These are phyloP conservation scores for Dermatemys mawii DNA, from an alignment of 2,113 vertebrate species.

Conservation along the genomic window DNA sequence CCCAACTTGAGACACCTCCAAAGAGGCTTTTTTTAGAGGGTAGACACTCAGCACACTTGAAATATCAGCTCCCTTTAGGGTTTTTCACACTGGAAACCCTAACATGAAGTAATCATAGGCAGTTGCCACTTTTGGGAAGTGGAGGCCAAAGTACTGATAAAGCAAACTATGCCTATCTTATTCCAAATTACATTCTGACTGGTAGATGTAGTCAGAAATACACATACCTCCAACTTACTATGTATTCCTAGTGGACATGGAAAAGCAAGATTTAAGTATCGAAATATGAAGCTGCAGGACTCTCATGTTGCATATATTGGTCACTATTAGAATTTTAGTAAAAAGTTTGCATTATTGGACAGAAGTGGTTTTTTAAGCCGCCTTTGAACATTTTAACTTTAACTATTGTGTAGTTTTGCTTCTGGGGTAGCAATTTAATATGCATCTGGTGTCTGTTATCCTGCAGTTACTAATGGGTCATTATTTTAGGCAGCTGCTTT, in stretches of 20 bases:
- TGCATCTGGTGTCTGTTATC: constrained; percentile 24
- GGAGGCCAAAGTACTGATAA: neutral
- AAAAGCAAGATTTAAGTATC: neutral
- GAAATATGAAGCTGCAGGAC: neutral
- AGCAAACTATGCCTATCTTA: neutral
- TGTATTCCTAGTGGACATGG: neutral
- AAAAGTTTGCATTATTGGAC: neutral
- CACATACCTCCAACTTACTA: neutral
- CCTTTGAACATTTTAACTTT: neutral
- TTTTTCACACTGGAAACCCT: neutral
- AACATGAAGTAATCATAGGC: neutral
- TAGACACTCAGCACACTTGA: neutral
- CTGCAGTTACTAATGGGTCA: constrained; percentile 27
- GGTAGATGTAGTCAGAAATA: neutral
- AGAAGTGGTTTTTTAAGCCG: neutral
- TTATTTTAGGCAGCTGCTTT: constrained; percentile 50
- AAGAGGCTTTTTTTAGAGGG: neutral
- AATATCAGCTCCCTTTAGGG: neutral
- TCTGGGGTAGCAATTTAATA: constrained; percentile 4
- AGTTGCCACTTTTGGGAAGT: neutral
- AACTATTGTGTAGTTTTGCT: neutral
- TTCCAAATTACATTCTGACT: neutral
- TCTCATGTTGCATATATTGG: neutral
- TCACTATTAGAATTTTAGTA: neutral
- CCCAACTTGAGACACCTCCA: neutral